A percentile compares a stretch with the other conserved stretches of the same genome.
Evolutionary conservation across 2,113 vertebrate genomes (phyloP).

Genomic region (Gavia stellata): DNA sequence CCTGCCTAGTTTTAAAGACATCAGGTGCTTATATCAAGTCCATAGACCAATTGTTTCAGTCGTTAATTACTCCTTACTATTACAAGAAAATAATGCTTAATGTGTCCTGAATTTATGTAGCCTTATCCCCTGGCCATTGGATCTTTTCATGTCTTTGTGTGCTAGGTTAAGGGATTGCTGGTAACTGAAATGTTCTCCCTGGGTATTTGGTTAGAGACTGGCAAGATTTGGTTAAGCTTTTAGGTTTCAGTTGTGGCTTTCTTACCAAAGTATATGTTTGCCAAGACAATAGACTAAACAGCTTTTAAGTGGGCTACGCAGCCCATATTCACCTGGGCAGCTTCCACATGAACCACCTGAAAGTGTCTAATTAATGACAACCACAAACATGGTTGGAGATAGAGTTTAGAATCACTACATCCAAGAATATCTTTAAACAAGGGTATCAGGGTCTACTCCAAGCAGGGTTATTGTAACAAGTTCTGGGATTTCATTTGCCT

Average conservation of each 20-base stretch:
- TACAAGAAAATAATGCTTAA: neutral
- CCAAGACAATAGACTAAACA: neutral
- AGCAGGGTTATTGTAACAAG: neutral
- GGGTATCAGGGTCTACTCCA: neutral
- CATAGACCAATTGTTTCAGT: neutral
- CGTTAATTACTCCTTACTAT: neutral
- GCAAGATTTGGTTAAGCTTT: neutral
- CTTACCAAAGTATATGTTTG: neutral
- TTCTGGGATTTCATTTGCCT: neutral
- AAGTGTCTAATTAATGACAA: neutral
- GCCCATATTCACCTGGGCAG: neutral
- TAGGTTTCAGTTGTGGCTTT: neutral
- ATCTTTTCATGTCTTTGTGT: neutral
- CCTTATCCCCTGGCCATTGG: neutral
- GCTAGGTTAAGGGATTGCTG: neutral
- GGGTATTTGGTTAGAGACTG: neutral
- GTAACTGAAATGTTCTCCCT: neutral
- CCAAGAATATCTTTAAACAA: neutral
- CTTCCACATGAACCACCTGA: neutral
- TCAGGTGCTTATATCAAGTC: neutral
- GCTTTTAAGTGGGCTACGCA: neutral
- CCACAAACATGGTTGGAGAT: neutral
- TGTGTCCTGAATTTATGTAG: neutral
- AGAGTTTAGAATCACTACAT: neutral
- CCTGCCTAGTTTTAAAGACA: neutral